Evolutionary conservation across 2,888 invertebrate genomes (phyloP).

Genomic region (Rhagonycha fulva): DNA sequence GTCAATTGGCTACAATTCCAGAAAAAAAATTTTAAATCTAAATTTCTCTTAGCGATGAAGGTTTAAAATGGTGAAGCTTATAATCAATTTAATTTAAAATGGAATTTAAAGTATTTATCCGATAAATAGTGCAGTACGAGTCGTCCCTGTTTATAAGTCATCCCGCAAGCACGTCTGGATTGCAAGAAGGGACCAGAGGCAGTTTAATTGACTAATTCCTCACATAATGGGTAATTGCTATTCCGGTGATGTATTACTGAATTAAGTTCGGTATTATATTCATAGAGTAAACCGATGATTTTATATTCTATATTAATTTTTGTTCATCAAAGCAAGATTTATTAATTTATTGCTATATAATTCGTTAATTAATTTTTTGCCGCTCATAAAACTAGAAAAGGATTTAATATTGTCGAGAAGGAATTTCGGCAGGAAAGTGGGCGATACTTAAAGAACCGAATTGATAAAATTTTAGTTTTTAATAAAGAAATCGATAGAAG

Average conservation of each 20-base stretch:
- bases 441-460: not conserved
- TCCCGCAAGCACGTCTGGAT: conserved; percentile 50
- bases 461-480: too few relatives aligned
- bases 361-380: not conserved
- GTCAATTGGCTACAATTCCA: not conserved
- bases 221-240: conserved; percentile 56
- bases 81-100: not conserved
- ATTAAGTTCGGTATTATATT: conserved; percentile 47
- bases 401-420: not conserved
- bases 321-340: not conserved
- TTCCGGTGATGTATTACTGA: conserved; percentile 51
- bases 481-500: too few relatives aligned
- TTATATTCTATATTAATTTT: not conserved
- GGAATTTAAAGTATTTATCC: not conserved
- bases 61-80: not conserved
- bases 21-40: not conserved
- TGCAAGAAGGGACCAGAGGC: conserved; percentile 47
- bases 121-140: conserved; percentile 30
- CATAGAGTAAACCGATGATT: conserved; percentile 29
- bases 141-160: conserved; percentile 44
- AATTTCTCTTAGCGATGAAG: not conserved
- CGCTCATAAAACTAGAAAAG: not conserved
- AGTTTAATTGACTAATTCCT: conserved; percentile 56
- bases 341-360: not conserved
- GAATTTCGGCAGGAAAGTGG: not conserved